Evolutionary conservation across 1,140 invertebrate genomes (phyloP).

Genomic region (Coptotermes formosanus): DNA sequence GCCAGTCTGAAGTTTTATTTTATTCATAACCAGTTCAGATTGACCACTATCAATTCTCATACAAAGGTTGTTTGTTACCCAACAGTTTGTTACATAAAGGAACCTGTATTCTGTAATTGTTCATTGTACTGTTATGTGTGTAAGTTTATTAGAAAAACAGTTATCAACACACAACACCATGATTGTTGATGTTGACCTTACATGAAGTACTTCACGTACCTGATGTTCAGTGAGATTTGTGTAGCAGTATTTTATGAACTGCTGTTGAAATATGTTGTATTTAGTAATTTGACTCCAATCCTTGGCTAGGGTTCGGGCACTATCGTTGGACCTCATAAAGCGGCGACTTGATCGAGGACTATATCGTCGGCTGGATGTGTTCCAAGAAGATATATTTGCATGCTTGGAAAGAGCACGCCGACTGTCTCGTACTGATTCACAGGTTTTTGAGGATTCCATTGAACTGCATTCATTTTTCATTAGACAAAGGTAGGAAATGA

Average conservation of each 20-base stretch:
- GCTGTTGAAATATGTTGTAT: background rate
- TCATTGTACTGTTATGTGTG: too few species aligned
- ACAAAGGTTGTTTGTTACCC: too few species aligned
- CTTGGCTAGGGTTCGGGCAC: constrained; percentile 53
- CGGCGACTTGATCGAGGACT: constrained; percentile 79
- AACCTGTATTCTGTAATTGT: too few species aligned
- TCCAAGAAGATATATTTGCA: constrained; percentile 95
- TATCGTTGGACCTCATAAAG: constrained; percentile 84
- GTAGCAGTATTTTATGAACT: background rate
- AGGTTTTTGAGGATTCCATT: constrained; percentile 92
- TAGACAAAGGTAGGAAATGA: constrained; percentile 55
- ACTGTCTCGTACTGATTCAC: constrained; percentile 85
- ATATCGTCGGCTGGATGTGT: constrained; percentile 89
- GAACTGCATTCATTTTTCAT: constrained; percentile 93
- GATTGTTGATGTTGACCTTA: too few species aligned
- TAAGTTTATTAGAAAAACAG: too few species aligned
- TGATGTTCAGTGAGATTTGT: background rate
- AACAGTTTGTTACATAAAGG: too few species aligned
- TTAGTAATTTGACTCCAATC: background rate
- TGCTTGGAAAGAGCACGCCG: constrained; percentile 88
- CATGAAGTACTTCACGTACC: too few species aligned
- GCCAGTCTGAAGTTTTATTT: too few species aligned
- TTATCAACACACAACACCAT: too few species aligned
- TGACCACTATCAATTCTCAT: too few species aligned
- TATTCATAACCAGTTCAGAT: too few species aligned